A percentile compares a stretch with the other conserved stretches of the same genome.
These are phyloP conservation scores for Dryobates pubescens DNA, from an alignment of 2,797 vertebrate genomes.

Conservation along the genomic window DNA sequence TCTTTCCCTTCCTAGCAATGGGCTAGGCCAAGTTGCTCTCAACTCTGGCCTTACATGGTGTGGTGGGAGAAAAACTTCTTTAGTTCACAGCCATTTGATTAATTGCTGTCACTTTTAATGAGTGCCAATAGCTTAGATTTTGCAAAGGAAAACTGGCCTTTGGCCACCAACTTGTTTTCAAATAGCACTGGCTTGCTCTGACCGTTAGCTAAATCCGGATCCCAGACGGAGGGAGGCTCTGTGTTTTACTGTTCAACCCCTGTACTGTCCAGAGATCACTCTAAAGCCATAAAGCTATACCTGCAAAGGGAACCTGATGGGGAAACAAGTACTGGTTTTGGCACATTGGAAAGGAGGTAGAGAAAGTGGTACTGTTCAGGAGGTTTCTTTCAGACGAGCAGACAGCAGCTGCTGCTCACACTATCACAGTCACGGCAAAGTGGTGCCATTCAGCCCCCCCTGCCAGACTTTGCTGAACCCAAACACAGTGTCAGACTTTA, in stretches of 20 bases:
- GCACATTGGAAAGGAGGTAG: background rate
- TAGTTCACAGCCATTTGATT: constrained; percentile 23
- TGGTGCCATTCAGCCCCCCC: background rate
- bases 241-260: background rate
- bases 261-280: background rate
- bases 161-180: constrained; percentile 18
- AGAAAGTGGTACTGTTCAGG: accelerated
- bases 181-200: background rate
- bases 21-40: background rate
- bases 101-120: constrained; percentile 1
- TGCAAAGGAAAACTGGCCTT: constrained; percentile 24
- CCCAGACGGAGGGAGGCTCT: background rate
- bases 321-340: background rate
- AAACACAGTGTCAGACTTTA: background rate
- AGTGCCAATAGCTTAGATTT: constrained; percentile 14
- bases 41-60: background rate
- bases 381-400: background rate
- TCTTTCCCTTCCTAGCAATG: background rate
- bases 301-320: background rate
- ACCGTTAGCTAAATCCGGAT: background rate
- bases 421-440: accelerated
- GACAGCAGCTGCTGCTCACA: background rate
- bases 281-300: background rate
- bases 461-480: background rate
- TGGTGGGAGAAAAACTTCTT: background rate